These are phyloP conservation scores for Rhinoderma darwinii DNA, from an alignment of 2,113 vertebrate genomes.

Conservation along the genomic window DNA sequence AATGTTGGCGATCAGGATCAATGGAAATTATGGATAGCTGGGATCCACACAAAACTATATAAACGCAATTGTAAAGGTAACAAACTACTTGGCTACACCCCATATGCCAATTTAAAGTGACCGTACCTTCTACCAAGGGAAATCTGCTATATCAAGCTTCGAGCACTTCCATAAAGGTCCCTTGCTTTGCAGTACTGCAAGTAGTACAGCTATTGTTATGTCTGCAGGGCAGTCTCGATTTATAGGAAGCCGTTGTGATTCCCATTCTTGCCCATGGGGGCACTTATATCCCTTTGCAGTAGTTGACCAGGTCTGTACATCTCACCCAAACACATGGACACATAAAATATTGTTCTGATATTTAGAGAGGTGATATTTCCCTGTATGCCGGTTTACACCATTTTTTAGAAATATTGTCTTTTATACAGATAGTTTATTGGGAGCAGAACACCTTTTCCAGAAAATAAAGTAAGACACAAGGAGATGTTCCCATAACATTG, in stretches of 20 bases:
- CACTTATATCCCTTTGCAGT: background rate
- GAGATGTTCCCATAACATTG: background rate
- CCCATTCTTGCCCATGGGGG: background rate
- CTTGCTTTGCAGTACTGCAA: background rate
- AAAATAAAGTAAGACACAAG: constrained; percentile 35
- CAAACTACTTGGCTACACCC: background rate
- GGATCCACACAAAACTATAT: background rate
- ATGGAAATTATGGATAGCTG: background rate
- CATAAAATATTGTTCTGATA: background rate
- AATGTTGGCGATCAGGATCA: background rate
- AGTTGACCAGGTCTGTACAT: background rate
- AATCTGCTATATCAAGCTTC: background rate
- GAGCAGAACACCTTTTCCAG: background rate
- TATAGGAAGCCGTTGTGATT: background rate
- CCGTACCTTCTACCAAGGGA: background rate
- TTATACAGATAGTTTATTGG: background rate
- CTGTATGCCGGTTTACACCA: background rate
- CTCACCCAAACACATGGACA: background rate
- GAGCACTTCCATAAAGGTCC: background rate
- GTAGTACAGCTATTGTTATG: background rate
- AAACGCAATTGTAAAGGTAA: background rate
- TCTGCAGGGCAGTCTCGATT: background rate
- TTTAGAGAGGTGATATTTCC: background rate
- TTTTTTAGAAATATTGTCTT: background rate
- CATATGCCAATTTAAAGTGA: background rate